Evolutionary conservation across 2,797 vertebrate genomes (phyloP).

Genomic region (Thalassophryne amazonica): DNA sequence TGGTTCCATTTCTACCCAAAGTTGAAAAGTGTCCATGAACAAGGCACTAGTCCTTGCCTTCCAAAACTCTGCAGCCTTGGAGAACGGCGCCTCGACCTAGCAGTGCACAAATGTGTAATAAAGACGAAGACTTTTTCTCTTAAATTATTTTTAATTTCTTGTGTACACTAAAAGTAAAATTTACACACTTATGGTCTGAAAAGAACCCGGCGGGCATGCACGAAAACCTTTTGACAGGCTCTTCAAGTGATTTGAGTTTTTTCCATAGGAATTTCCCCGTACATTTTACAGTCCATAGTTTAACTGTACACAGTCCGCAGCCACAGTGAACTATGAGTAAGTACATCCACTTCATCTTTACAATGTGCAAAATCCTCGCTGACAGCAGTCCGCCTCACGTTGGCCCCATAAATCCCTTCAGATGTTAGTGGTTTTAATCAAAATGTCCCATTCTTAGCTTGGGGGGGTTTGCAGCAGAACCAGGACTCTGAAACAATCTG

Average conservation of each 20-base stretch:
- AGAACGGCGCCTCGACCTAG: too few relatives aligned
- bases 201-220: slow-evolving; percentile 91
- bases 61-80: too few relatives aligned
- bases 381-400: slow-evolving; percentile 94
- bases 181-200: slow-evolving; percentile 93
- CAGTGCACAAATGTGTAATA: too few relatives aligned
- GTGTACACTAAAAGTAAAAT: slow-evolving; percentile 98
- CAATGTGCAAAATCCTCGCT: slow-evolving; percentile 98
- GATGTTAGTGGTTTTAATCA: slow-evolving; percentile 69
- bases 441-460: slow-evolving; percentile 23
- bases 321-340: slow-evolving; percentile 97
- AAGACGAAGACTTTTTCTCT: slow-evolving; percentile 78
- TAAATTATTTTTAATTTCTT: slow-evolving; percentile 97
- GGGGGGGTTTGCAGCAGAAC: too few relatives aligned
- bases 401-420: slow-evolving; percentile 90
- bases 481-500: too few relatives aligned
- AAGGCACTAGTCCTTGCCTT: too few relatives aligned
- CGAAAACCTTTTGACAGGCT: slow-evolving; percentile 87
- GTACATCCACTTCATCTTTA: slow-evolving; percentile 93
- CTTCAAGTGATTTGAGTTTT: slow-evolving; percentile 85
- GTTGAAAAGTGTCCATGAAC: too few relatives aligned
- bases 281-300: slow-evolving; percentile 94
- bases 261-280: slow-evolving; percentile 96
- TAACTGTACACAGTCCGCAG: slow-evolving; percentile 95
- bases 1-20: too few relatives aligned